These are phyloP conservation scores for Mythimna vitellina DNA, from an alignment of 2,888 invertebrate species.

Conservation along the genomic window DNA sequence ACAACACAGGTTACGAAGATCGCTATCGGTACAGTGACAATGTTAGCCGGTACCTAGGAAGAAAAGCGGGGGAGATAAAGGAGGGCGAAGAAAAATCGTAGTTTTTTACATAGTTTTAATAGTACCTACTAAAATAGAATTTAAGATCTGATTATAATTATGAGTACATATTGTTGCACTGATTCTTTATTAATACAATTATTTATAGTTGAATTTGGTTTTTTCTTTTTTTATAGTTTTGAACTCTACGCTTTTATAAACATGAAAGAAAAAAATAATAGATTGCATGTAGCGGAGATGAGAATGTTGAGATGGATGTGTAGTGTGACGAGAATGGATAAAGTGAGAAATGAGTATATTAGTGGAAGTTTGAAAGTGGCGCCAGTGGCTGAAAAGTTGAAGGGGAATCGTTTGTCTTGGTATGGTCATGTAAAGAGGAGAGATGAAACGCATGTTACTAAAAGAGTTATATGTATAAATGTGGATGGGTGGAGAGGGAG, in stretches of 20 bases:
- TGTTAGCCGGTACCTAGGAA: slow-evolving; percentile 76
- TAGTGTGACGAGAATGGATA: no score
- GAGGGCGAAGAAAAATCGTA: slow-evolving; percentile 71
- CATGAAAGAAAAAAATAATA: no score
- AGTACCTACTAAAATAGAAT: slow-evolving; percentile 34
- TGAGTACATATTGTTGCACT: slow-evolving; percentile 53
- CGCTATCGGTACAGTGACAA: slow-evolving; percentile 79
- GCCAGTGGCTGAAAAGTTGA: no score
- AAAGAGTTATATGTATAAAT: no score
- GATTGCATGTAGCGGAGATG: no score
- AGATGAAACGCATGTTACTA: no score
- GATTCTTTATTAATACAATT: slow-evolving; percentile 57
- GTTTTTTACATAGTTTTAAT: slow-evolving; percentile 25
- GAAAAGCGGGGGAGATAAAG: slow-evolving; percentile 79
- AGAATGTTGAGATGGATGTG: no score
- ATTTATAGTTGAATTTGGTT: slow-evolving; percentile 31
- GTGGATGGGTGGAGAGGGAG: no score
- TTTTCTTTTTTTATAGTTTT: slow-evolving; percentile 1
- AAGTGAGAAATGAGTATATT: no score
- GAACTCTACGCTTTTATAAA: background rate
- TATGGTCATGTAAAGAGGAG: no score
- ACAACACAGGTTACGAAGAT: slow-evolving; percentile 79
- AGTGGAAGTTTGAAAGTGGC: no score
- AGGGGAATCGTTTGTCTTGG: no score
- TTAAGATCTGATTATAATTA: slow-evolving; percentile 56